Base-by-base conservation (phyloP, 37 sponge, comb jelly and placozoan species). In the Cliona cf. orientalis region DNA sequence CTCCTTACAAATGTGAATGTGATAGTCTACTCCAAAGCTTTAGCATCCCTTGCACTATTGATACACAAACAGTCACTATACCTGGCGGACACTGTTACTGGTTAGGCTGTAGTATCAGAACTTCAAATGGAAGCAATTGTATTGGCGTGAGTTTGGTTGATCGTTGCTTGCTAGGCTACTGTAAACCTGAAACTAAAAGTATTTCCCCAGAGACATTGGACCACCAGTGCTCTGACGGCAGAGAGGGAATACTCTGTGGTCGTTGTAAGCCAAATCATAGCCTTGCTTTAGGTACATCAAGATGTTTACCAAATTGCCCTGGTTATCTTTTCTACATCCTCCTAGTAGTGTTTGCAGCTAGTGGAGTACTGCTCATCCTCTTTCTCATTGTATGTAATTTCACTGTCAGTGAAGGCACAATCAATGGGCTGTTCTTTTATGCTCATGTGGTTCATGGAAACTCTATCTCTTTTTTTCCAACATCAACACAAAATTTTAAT, bases 1-100 rank as follows among this genome's bases (percentile, higher is more conserved):
- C 53, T 49, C 53, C 53, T 49, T 49, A 49, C 53, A 49, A 49
- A 49, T 49, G 53, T 49, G 53, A 49, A 19, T 49, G 53, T 49
- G 53, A 49, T 49, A 9, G 14, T 19, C 53, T 49, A 19, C 14
- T 49, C 14, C 53, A 49, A 49, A 14, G 14, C 9, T 14, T 19
- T 49, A 14, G 53, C 53, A 49, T 49, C 14, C 14, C 14, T 49
- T 49, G 53, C 14, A 14, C 9, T 14, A 49, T 49, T 14, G 14
- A 49, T 49, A 49, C 53, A 19, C 53, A 49, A 49, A 14, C 9
- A 14, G 53, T 49, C 9, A 9, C 14, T 19, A 49, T n/a, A n/a
- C n/a, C n/a, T n/a, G n/a, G 53, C 9, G 14, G 14, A 49, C 14
- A 14, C 9, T 49, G 14, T 14, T 19, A 49, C 14, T 49, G 53